phyloP scores from a whole-genome alignment of 2,888 invertebrate species.

The Magallana nippona region DNA sequence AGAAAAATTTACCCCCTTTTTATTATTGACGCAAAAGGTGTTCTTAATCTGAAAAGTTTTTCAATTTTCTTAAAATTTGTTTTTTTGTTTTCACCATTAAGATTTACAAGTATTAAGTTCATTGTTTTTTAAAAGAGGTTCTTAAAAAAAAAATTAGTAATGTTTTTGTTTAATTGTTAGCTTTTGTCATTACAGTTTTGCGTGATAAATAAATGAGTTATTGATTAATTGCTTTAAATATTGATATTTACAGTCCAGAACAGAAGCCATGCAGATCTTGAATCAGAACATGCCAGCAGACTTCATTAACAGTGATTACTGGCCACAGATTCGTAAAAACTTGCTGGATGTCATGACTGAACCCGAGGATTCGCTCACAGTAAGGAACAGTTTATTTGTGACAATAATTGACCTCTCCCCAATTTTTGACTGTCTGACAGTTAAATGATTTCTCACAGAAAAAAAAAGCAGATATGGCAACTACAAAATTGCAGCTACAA shows the following conservation, averaged over 20 bases:
- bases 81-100: too few relatives aligned
- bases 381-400: background rate
- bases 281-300: constrained; percentile 75
- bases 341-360: constrained; percentile 77
- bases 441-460: background rate
- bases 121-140: background rate
- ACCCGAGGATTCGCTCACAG: constrained; percentile 71
- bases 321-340: constrained; percentile 71
- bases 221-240: background rate
- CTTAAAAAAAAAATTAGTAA: background rate
- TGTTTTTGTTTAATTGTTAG: background rate
- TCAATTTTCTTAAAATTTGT: too few relatives aligned
- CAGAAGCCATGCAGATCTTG: constrained; percentile 75
- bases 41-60: too few relatives aligned
- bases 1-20: too few relatives aligned
- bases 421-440: background rate
- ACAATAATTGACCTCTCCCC: too few relatives aligned
- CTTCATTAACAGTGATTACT: constrained; percentile 75
- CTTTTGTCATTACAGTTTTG: background rate
- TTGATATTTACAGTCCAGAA: constrained; percentile 58
- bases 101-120: too few relatives aligned
- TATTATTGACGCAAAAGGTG: too few relatives aligned
- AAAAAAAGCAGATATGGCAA: too few relatives aligned
- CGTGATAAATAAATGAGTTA: background rate
- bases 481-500: too few relatives aligned